Evolutionary conservation across 2,888 invertebrate genomes (phyloP).

Genomic region (Drosophila phalerata): DNA sequence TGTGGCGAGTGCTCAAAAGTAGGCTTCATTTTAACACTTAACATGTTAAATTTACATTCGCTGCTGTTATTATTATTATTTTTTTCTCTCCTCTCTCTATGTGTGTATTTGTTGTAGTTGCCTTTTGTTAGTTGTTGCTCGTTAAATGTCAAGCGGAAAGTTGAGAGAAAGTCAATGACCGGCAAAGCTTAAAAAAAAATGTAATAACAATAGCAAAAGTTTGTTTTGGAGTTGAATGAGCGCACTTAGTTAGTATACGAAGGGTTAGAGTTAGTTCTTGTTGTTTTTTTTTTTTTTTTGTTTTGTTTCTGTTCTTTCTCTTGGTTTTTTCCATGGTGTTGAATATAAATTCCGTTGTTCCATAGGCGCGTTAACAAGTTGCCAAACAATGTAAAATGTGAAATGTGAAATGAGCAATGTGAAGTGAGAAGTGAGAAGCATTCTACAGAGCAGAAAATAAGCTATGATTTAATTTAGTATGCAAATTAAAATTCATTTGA

Average conservation of each 20-base stretch:
- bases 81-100: neutral
- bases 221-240: slow-evolving; percentile 74
- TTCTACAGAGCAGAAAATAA: slow-evolving; percentile 35
- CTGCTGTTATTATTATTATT: slow-evolving; percentile 50
- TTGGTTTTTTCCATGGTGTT: slow-evolving; percentile 51
- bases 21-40: slow-evolving; percentile 80
- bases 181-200: slow-evolving; percentile 51
- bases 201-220: slow-evolving; percentile 75
- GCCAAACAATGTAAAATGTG: slow-evolving; percentile 35
- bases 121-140: slow-evolving; percentile 58
- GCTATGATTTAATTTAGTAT: slow-evolving; percentile 42
- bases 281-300: slow-evolving; percentile 12
- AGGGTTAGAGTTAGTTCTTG: slow-evolving; percentile 46
- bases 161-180: slow-evolving; percentile 77
- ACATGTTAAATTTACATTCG: slow-evolving; percentile 74
- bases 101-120: slow-evolving; percentile 27
- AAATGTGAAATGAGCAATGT: slow-evolving; percentile 31
- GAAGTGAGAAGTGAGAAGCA: slow-evolving; percentile 17
- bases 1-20: slow-evolving; percentile 58
- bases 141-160: slow-evolving; percentile 77
- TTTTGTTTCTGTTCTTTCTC: neutral
- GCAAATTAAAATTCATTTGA: slow-evolving; percentile 27
- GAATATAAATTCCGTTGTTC: slow-evolving; percentile 58
- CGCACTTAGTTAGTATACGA: slow-evolving; percentile 72
- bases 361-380: slow-evolving; percentile 56